phyloP scores from a whole-genome alignment of 2,797 vertebrate genomes.

The Sylvia borin region DNA sequence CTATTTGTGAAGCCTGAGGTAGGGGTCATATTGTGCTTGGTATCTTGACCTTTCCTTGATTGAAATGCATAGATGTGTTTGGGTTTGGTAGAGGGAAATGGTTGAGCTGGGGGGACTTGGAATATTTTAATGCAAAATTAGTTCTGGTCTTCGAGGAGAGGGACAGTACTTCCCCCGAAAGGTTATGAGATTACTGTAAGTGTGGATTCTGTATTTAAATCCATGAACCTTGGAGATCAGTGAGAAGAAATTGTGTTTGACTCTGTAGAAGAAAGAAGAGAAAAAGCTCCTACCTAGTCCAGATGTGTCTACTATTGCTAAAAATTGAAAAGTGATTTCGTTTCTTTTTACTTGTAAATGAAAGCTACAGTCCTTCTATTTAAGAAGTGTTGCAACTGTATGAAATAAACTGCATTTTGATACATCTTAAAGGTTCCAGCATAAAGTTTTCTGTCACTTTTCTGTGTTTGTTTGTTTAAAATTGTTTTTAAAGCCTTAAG shows the following conservation, averaged over 20 bases:
- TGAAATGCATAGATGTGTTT: not conserved
- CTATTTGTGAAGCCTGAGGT: not conserved
- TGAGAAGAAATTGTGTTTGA: not conserved
- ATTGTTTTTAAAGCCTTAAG: not conserved
- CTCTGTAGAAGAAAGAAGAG: not conserved
- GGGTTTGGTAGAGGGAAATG: not conserved
- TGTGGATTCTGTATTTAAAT: not conserved
- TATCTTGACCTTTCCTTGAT: conserved; percentile 1
- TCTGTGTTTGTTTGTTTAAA: not conserved
- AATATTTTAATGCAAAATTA: not conserved
- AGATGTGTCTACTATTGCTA: not conserved
- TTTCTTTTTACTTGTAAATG: not conserved
- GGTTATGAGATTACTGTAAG: not conserved
- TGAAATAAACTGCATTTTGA: not conserved
- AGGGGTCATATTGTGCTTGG: not conserved
- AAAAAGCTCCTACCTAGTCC: not conserved
- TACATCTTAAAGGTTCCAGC: not conserved
- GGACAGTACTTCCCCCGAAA: not conserved
- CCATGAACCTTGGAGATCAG: not conserved
- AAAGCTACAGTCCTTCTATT: not conserved
- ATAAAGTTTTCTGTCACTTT: not conserved
- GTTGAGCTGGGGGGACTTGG: not conserved
- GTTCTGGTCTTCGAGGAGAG: not conserved
- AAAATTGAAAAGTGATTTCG: not conserved
- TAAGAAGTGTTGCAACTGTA: not conserved